Conservation (phyloP, 2,113 vertebrate species). For the Kobus ellipsiprymnus region DNA sequence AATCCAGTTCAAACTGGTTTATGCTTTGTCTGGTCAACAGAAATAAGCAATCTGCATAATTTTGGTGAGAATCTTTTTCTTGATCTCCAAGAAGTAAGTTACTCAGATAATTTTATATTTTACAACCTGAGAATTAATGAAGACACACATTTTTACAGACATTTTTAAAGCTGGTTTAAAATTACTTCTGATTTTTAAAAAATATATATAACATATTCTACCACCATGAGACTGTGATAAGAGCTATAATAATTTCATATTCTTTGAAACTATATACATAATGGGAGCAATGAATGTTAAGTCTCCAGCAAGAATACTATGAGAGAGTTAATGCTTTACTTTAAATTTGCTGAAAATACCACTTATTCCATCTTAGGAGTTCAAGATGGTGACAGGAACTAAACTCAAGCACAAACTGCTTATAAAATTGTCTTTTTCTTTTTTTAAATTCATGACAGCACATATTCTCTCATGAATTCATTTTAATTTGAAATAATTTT, state of each 20-base stretch:
- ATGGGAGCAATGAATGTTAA: background rate
- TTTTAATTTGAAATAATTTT: constrained; percentile 57
- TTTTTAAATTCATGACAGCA: background rate
- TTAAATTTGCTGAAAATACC: constrained; percentile 30
- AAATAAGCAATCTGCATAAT: background rate
- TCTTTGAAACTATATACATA: background rate
- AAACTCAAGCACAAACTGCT: constrained; percentile 3
- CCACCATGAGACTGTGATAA: background rate
- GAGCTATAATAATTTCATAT: background rate
- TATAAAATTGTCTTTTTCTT: background rate
- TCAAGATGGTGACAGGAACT: constrained; percentile 36
- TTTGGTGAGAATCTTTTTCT: background rate
- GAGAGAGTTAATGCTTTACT: constrained; percentile 19
- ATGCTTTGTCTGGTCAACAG: background rate
- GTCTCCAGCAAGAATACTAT: background rate
- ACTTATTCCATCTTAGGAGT: constrained; percentile 38
- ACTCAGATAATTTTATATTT: background rate
- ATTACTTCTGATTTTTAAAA: background rate
- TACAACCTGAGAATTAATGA: background rate
- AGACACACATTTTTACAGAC: background rate
- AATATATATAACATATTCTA: background rate
- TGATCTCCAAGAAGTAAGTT: background rate
- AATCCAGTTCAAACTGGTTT: background rate
- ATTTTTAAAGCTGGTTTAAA: background rate
- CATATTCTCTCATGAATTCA: constrained; percentile 24